These are phyloP conservation scores for Eupeodes luniger DNA, from an alignment of 2,888 invertebrate genomes.

Conservation along the genomic window DNA sequence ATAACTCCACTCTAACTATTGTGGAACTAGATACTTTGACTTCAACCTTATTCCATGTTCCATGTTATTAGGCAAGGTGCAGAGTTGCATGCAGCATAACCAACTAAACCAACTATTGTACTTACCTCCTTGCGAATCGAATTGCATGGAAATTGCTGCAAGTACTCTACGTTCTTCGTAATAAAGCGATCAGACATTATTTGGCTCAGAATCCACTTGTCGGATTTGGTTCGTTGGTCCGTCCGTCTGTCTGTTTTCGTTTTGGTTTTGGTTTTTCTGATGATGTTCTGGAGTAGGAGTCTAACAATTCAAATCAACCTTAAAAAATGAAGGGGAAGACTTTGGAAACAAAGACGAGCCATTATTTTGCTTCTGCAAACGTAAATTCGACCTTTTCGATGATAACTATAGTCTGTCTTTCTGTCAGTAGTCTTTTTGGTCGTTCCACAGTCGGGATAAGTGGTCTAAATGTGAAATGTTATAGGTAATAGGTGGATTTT, in stretches of 20 bases:
- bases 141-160: constrained; percentile 29
- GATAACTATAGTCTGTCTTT: constrained; percentile 39
- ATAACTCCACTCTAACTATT: constrained; percentile 51
- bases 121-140: constrained; percentile 62
- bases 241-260: constrained; percentile 30
- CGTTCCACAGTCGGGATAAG: constrained; percentile 23
- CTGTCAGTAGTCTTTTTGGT: constrained; percentile 18
- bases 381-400: constrained; percentile 59
- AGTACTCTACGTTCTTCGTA: constrained; percentile 18
- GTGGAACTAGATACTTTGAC: constrained; percentile 65
- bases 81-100: constrained; percentile 54
- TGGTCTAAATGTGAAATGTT: constrained; percentile 48
- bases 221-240: constrained; percentile 51
- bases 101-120: background rate
- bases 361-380: constrained; percentile 45
- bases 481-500: background rate
- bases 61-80: constrained; percentile 71
- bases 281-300: constrained; percentile 24
- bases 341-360: constrained; percentile 48
- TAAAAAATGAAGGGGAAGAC: constrained; percentile 1
- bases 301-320: constrained; percentile 20
- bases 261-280: constrained; percentile 5
- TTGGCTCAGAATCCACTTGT: constrained; percentile 58
- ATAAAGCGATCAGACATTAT: constrained; percentile 67
- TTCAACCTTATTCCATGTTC: constrained; percentile 53